Conservation (phyloP, 2,797 vertebrate species). For the Gorsachius magnificus region DNA sequence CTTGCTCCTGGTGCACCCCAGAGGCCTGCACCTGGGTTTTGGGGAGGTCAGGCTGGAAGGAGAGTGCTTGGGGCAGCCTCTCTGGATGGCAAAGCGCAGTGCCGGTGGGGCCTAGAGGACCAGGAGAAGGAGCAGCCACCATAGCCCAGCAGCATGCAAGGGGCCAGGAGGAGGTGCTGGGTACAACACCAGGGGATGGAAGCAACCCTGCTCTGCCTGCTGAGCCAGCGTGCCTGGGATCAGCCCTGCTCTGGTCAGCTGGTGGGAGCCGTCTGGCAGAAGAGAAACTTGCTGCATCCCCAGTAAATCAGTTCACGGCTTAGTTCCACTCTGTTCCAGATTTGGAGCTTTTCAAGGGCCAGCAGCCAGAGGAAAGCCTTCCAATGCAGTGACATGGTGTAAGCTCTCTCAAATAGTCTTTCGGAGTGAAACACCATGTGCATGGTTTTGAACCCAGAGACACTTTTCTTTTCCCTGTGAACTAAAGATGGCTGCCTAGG, state of each 20-base stretch:
- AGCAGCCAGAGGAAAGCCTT: not conserved
- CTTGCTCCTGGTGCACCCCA: not conserved
- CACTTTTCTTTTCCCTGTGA: not conserved
- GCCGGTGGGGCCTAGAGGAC: too few species aligned
- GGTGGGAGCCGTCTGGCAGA: not conserved
- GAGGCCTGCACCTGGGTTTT: accelerated
- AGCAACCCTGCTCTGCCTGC: not conserved
- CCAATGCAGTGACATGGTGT: accelerated
- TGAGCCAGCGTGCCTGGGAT: accelerated
- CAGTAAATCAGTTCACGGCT: not conserved
- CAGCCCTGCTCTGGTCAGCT: accelerated
- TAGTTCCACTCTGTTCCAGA: not conserved
- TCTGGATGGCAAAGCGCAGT: accelerated
- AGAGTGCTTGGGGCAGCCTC: accelerated
- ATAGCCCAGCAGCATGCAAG: accelerated
- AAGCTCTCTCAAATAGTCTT: not conserved
- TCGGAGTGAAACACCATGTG: not conserved
- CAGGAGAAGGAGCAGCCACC: not conserved
- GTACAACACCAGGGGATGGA: not conserved
- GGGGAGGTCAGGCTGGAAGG: not conserved
- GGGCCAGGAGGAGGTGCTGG: accelerated
- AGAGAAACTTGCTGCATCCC: not conserved
- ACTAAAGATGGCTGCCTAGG: not conserved
- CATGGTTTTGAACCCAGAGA: not conserved
- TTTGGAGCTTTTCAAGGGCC: not conserved